These are phyloP conservation scores for Erebia palarica DNA, from an alignment of 2,888 invertebrate species.

Conservation along the genomic window DNA sequence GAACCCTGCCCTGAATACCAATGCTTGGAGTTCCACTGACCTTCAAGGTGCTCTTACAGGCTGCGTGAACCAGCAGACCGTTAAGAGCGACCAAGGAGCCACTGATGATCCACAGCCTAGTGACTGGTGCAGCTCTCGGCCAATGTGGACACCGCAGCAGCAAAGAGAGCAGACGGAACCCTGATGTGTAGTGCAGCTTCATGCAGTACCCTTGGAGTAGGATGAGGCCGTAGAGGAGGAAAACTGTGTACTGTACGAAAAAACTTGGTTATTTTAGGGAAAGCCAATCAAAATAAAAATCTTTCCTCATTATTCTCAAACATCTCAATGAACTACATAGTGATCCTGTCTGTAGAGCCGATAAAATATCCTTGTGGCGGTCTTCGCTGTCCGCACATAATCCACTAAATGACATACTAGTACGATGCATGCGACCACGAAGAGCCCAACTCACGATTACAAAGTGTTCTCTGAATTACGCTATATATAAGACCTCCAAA, in stretches of 20 bases:
- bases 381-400: too few species aligned
- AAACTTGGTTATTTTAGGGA: not conserved
- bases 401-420: too few species aligned
- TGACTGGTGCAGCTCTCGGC: slow-evolving; percentile 50
- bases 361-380: too few species aligned
- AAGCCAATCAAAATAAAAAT: not conserved
- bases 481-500: too few species aligned
- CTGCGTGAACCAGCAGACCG: slow-evolving; percentile 67
- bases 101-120: slow-evolving; percentile 62
- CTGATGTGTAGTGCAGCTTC: slow-evolving; percentile 74
- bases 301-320: not conserved
- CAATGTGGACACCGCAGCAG: slow-evolving; percentile 66
- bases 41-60: slow-evolving; percentile 67
- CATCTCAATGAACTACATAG: too few species aligned
- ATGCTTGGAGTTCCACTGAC: slow-evolving; percentile 43
- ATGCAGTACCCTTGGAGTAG: slow-evolving; percentile 72
- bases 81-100: slow-evolving; percentile 62
- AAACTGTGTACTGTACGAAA: slow-evolving; percentile 60
- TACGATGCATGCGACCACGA: too few species aligned
- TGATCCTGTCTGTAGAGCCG: too few species aligned
- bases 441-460: too few species aligned
- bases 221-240: slow-evolving; percentile 65
- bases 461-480: too few species aligned
- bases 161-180: slow-evolving; percentile 64
- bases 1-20: slow-evolving; percentile 50